These are phyloP conservation scores for Cyphomyrus discorhynchus DNA, from an alignment of 2,113 vertebrate species.

Conservation along the genomic window DNA sequence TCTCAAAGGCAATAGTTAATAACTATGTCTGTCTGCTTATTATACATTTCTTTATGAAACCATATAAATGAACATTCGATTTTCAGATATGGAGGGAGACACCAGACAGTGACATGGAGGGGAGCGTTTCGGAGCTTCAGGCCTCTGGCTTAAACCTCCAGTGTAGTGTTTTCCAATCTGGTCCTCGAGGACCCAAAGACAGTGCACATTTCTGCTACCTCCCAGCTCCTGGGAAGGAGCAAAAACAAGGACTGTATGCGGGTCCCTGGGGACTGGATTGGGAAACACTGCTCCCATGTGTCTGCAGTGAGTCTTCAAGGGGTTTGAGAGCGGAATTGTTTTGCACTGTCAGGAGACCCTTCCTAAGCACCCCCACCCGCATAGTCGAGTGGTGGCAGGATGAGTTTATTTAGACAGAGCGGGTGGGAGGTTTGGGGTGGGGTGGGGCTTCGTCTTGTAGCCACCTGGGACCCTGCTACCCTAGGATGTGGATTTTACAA, in stretches of 20 bases:
- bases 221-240: neutral
- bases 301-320: neutral
- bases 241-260: neutral
- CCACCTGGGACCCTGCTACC: neutral
- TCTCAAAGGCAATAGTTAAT: neutral
- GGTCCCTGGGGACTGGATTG: neutral
- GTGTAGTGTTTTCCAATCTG: neutral
- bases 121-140: neutral
- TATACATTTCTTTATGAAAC: neutral
- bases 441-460: neutral
- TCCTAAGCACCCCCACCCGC: too few relatives aligned
- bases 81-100: neutral
- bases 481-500: slow-evolving; percentile 12
- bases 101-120: neutral
- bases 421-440: neutral
- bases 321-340: neutral
- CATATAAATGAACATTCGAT: neutral
- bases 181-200: neutral
- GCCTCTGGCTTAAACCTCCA: neutral
- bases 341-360: neutral
- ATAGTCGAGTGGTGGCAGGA: neutral
- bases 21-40: neutral
- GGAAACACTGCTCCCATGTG: neutral
- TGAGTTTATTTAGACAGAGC: slow-evolving; percentile 1
- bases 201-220: neutral